Evolutionary conservation across 2,888 invertebrate species (phyloP).

Genomic region (Crioceris asparagi): DNA sequence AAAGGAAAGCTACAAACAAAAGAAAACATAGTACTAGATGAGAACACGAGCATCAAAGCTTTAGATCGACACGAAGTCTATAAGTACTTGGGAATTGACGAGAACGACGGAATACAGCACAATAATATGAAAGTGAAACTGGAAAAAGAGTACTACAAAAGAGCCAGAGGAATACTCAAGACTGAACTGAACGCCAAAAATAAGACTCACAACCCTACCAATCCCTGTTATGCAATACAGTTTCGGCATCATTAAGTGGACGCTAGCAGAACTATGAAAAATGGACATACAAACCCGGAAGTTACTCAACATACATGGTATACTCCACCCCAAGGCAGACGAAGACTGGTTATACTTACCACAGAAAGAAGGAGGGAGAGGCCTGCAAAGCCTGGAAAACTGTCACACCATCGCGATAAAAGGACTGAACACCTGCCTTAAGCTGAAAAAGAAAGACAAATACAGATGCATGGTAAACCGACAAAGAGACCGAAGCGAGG

Average conservation of each 20-base stretch:
- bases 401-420: not conserved
- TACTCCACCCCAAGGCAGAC: not conserved
- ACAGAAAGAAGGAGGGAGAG: not conserved
- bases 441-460: not conserved
- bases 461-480: not conserved
- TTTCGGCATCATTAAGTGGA: slow-evolving; percentile 1
- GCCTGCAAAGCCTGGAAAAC: not conserved
- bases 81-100: not conserved
- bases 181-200: slow-evolving; percentile 6
- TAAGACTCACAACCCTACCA: not conserved
- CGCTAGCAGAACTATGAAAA: not conserved
- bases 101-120: not conserved
- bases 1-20: not conserved
- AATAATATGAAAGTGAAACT: not conserved
- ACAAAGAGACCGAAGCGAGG: not conserved
- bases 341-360: not conserved
- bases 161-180: slow-evolving; percentile 4
- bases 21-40: not conserved
- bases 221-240: slow-evolving; percentile 1
- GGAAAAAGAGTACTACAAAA: slow-evolving; percentile 4
- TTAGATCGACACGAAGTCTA: not conserved
- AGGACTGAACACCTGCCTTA: not conserved
- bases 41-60: not conserved
- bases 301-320: not conserved
- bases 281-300: no score